Base-by-base conservation (phyloP, 92 coral and sea anemone genomes). In the Parazoanthus darwini region DNA sequence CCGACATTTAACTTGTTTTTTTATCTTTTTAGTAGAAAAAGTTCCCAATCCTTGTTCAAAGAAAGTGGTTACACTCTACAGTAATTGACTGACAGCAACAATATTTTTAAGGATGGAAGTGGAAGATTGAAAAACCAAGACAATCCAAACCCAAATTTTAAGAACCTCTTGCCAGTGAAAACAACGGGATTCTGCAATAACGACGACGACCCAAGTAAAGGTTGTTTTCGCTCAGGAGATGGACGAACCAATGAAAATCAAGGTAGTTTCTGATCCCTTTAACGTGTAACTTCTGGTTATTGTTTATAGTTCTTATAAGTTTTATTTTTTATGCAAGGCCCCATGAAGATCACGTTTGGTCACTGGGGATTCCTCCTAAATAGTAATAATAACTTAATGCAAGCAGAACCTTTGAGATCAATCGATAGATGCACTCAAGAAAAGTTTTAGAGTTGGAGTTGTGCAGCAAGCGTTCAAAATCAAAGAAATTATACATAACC, bases 181-280 rank as follows among this genome's bases (percentile, higher is more conserved):
- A 81, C 35, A 1, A 81, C 18, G 86, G 72, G 54, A 42, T 81
- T 81, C 48, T 81, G 86, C 51, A 81, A 81, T 42, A 81, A 81
- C 74, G 56, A 59, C 5, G 29, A 16, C 6, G 93, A 91, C 48
- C 66, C 67, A 33, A n/a, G 18, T 71, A 91, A 85, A 36, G 79
- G 72, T 0, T 94, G 96, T 43, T 92, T 92, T 80, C 65, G 77
- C 22, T 82, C 96, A 13, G 96, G 96, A 80, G 96, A 94, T 59
- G 85, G 75, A 20, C 90, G 96, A 22, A 88, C 88, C 15, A 94
- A 94, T 58, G 96, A 94, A 42, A 91, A 91, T 56, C 88, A 66
- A 85, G 93, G 93, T 91, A 59, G 20, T 58, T 58, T 58, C 18
- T 58, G 42, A 6, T 46, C 7, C 8, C 8, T 13, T 58, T 6